These are phyloP conservation scores for Rousettus madagascariensis DNA, from an alignment of 2,797 vertebrate genomes.

Conservation along the genomic window DNA sequence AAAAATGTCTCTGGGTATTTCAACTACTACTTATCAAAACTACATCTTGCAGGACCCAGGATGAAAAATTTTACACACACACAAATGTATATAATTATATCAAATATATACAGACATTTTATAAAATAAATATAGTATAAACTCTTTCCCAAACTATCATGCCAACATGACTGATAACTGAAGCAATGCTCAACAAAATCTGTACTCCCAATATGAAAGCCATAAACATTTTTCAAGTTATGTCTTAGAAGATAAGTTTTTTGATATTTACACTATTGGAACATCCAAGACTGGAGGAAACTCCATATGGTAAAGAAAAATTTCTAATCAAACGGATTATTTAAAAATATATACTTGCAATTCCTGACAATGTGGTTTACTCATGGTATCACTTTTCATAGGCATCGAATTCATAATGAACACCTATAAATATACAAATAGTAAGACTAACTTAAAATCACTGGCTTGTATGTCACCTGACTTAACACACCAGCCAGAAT, in stretches of 20 bases:
- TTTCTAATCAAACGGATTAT: background rate
- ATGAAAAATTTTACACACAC: background rate
- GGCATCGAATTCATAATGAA: background rate
- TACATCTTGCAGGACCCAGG: background rate
- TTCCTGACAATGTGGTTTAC: background rate
- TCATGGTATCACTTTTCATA: background rate
- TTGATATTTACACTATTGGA: background rate
- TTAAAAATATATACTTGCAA: background rate
- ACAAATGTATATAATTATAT: background rate
- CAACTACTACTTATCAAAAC: background rate
- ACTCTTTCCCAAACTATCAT: background rate
- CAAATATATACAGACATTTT: background rate
- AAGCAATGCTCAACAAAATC: background rate
- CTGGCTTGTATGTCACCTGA: background rate
- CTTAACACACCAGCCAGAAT: background rate
- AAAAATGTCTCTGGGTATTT: background rate
- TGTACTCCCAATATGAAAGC: background rate
- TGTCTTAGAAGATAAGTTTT: background rate
- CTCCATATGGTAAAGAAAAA: background rate
- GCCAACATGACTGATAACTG: background rate
- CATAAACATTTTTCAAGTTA: background rate
- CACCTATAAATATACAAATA: background rate
- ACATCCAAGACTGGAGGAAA: background rate
- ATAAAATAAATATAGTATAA: background rate
- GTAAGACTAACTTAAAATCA: background rate